These are phyloP conservation scores for Melopsittacus undulatus DNA, from an alignment of 2,797 vertebrate species.

Conservation along the genomic window DNA sequence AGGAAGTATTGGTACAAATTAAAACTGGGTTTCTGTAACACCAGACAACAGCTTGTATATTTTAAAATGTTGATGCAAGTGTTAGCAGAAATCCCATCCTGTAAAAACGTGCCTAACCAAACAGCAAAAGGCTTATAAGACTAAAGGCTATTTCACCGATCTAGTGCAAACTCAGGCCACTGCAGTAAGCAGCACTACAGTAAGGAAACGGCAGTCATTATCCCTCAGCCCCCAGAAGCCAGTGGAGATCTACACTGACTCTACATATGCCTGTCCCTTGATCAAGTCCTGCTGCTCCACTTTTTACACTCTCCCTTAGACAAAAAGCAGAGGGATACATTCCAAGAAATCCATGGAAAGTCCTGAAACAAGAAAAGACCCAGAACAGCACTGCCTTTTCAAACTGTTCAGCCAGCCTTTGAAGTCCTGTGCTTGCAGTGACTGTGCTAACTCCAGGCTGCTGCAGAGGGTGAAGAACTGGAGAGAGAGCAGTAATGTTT, in stretches of 20 bases:
- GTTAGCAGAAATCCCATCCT: background rate
- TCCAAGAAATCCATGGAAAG: background rate
- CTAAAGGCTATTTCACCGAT: background rate
- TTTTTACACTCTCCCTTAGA: background rate
- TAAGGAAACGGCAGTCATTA: background rate
- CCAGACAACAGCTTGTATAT: background rate
- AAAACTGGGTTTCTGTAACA: background rate
- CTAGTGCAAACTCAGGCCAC: background rate
- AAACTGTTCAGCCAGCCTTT: background rate
- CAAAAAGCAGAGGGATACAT: background rate
- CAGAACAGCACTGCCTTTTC: background rate
- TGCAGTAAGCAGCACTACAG: background rate
- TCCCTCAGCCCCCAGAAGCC: background rate
- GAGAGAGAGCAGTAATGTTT: background rate
- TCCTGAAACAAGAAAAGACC: background rate
- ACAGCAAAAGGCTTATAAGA: background rate
- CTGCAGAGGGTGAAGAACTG: rapidly evolving
- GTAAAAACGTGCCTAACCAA: background rate
- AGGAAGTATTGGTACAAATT: background rate
- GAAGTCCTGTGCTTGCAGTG: background rate
- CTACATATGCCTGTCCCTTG: background rate
- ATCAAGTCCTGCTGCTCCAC: background rate
- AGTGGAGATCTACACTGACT: background rate
- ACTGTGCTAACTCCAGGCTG: background rate
- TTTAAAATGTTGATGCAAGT: background rate